A percentile compares a stretch with the other conserved stretches of the same genome.
These are phyloP conservation scores for Hylyphantes graminicola DNA, from an alignment of 1,140 invertebrate species.

Conservation along the genomic window DNA sequence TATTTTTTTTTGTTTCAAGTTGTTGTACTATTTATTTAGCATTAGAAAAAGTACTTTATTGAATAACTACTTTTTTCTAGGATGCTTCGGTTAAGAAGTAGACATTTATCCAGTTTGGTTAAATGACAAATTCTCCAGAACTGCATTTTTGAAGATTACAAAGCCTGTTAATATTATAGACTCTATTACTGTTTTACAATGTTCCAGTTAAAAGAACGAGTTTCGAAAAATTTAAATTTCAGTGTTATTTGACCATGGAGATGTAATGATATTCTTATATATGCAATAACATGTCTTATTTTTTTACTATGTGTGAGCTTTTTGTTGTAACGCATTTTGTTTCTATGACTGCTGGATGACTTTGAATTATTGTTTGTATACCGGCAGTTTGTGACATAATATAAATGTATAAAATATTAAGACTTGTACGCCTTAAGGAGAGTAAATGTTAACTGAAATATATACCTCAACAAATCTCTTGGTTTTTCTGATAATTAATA, in stretches of 20 bases:
- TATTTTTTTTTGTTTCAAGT: no score
- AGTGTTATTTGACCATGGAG: neutral
- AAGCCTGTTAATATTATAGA: constrained; percentile 51
- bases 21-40: no score
- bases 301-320: constrained; percentile 1
- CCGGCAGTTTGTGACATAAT: no score
- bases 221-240: neutral
- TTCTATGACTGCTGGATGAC: no score
- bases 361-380: no score
- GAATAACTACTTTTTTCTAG: constrained; percentile 37
- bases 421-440: no score
- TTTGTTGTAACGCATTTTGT: neutral
- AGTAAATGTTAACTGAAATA: no score
- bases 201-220: constrained; percentile 35
- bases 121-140: constrained; percentile 37
- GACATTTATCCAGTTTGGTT: constrained; percentile 6
- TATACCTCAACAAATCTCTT: no score
- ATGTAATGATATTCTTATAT: constrained; percentile 27
- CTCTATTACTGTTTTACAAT: constrained; percentile 50
- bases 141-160: constrained; percentile 46
- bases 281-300: neutral
- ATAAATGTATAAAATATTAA: no score
- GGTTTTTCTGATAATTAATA: no score
- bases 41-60: neutral
- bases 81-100: constrained; percentile 59